Base-by-base conservation (phyloP, 2,113 vertebrate species). In the Psephotus haematonotus region DNA sequence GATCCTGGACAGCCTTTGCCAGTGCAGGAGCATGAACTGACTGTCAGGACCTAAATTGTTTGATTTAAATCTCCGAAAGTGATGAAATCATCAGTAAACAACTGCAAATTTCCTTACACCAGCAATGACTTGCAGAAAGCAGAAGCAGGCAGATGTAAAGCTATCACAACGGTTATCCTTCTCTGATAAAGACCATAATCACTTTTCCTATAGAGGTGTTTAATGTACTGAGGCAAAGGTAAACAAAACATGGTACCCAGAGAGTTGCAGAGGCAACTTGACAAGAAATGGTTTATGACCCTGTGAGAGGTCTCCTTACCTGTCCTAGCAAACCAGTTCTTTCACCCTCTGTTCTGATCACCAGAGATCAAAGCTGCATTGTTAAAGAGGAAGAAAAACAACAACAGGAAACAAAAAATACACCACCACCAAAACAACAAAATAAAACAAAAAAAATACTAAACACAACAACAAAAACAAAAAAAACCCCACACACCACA, bases 131-230 rank as follows among this genome's bases (percentile, higher is more conserved):
- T 67, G 76, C 76, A 86, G 59, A 86, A 92, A 74, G 44, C 18
- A 47, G 0, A 52, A 47, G 41, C 4, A 5, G 20, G 39, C 20
- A 68, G 52, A 55, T 1, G 23, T 10, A 50, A 10, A 85, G 28
- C 50, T 43, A 35, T 27, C 29, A n/a, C 31, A 78, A 55, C 6
- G 9, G 7, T 8, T 62, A 24, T 6, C 17, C 29, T 55, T 23
- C 39, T n/a, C 46, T 31, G 25, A 41, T 0, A 75, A 20, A 65
- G 11, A 88, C 33, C 44, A 19, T 1, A 9, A 64, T 18, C 24
- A 28, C 22, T 60, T 50, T 39, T 33, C 33, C 29, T 28, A 3
- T 1, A 7, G 0, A 49, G 33, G 9, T 3, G 4, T 24, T 29
- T 18, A 44, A 11, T 1, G 6, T 6, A 62, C 9, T 15, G 16